phyloP scores from a whole-genome alignment of 2,888 invertebrate species.

The Trachelus troglodyta region DNA sequence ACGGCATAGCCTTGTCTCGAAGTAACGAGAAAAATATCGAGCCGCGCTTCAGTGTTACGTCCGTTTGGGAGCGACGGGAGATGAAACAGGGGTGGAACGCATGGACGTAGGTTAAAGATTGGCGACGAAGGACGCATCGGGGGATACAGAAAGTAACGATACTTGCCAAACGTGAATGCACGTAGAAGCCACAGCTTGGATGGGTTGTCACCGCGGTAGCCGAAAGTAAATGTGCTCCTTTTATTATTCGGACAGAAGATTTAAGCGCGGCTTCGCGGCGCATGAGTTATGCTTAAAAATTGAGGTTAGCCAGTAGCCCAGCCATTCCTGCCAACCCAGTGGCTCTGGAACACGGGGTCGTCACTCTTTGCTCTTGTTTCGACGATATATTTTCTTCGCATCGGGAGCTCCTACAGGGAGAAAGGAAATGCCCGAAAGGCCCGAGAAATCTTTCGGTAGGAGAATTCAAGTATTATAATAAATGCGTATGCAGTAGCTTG shows the following conservation, averaged over 20 bases:
- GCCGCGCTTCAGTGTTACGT: too few relatives aligned
- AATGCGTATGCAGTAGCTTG: conserved; percentile 56
- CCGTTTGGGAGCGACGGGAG: too few relatives aligned
- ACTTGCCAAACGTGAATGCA: conserved; percentile 52
- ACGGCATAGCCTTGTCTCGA: not conserved
- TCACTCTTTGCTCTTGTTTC: conserved; percentile 45
- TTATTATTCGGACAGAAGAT: conserved; percentile 60
- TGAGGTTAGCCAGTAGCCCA: conserved; percentile 43
- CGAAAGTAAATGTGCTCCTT: conserved; percentile 57
- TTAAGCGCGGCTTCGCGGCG: conserved; percentile 48
- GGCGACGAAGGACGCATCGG: not conserved
- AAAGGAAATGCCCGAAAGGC: conserved; percentile 22
- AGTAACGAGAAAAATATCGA: not conserved
- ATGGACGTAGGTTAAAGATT: not conserved
- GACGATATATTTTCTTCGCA: conserved; percentile 52
- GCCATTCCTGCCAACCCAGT: not conserved
- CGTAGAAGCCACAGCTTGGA: conserved; percentile 32
- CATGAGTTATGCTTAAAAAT: conserved; percentile 60
- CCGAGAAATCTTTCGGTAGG: conserved; percentile 41
- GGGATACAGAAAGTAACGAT: conserved; percentile 48
- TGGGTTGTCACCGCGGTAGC: conserved; percentile 57
- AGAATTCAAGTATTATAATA: conserved; percentile 56
- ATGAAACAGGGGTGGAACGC: too few relatives aligned
- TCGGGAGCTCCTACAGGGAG: conserved; percentile 32
- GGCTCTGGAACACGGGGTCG: not conserved